Evolutionary conservation across 2,797 vertebrate genomes (phyloP).

Genomic region (Pagetopsis macropterus): DNA sequence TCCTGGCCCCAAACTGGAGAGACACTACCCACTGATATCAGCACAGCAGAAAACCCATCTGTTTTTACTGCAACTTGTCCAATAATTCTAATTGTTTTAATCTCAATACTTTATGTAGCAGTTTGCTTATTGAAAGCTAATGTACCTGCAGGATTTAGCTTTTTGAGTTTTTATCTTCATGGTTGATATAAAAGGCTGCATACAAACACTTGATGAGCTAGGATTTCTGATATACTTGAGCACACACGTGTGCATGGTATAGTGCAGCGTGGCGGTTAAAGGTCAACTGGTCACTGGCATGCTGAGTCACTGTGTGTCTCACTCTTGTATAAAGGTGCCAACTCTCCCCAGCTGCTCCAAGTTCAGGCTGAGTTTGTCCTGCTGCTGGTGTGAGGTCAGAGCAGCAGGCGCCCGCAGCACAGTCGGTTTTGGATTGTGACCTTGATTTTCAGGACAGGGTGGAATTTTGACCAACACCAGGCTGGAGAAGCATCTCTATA

Average conservation of each 20-base stretch:
- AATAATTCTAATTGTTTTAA: too few relatives aligned
- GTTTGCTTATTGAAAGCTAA: too few relatives aligned
- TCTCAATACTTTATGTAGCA: too few relatives aligned
- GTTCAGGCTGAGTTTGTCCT: constrained; percentile 46
- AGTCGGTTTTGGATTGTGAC: constrained; percentile 35
- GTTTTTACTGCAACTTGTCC: too few relatives aligned
- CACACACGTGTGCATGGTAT: neutral
- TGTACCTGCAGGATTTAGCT: too few relatives aligned
- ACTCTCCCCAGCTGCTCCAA: constrained; percentile 9
- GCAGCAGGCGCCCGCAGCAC: constrained; percentile 41
- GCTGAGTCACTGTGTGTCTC: constrained; percentile 46
- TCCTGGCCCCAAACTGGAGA: too few relatives aligned
- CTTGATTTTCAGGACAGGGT: constrained; percentile 39
- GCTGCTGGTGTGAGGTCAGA: constrained; percentile 37
- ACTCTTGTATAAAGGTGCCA: constrained; percentile 24
- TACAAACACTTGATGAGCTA: neutral
- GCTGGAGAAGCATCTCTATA: neutral
- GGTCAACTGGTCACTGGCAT: constrained; percentile 23
- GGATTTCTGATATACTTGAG: too few relatives aligned
- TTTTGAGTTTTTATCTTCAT: too few relatives aligned
- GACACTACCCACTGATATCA: too few relatives aligned
- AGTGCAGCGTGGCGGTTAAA: constrained; percentile 10
- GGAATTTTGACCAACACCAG: constrained; percentile 23
- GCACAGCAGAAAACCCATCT: too few relatives aligned
- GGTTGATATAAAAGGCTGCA: neutral